These are phyloP conservation scores for Eurosta solidaginis DNA, from an alignment of 1,140 invertebrate species.

Conservation along the genomic window DNA sequence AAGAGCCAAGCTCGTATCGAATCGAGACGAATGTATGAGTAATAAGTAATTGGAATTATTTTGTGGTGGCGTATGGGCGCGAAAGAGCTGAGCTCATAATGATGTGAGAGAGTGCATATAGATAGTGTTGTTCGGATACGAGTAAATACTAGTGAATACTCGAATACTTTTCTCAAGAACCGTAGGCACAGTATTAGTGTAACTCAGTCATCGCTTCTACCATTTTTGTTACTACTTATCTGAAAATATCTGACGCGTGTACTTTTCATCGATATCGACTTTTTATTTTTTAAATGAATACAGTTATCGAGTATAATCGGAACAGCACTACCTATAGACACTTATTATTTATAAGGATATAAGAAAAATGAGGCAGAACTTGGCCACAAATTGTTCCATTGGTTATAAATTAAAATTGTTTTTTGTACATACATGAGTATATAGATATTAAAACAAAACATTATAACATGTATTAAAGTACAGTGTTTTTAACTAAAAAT, in stretches of 20 bases:
- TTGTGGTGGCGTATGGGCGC: not conserved
- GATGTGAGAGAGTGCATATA: not conserved
- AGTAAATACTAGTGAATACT: no score
- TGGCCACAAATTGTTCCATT: not conserved
- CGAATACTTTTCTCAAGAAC: no score
- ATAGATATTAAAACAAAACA: not conserved
- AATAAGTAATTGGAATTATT: constrained; percentile 24
- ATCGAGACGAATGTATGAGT: constrained; percentile 26
- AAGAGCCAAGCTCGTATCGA: constrained; percentile 17
- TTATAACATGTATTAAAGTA: no score
- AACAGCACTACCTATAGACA: no score
- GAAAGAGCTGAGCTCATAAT: not conserved
- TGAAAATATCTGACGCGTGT: no score
- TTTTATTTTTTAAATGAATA: no score
- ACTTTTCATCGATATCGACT: no score
- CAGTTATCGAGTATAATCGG: no score
- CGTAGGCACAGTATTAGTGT: no score
- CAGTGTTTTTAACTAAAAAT: not conserved
- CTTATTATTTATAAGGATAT: not conserved
- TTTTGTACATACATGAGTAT: not conserved
- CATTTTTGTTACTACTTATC: no score
- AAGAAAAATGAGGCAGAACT: not conserved
- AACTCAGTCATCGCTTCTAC: no score
- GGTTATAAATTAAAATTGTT: not conserved
- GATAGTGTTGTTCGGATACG: no score